Evolutionary conservation across 2,888 invertebrate genomes (phyloP), one percentile per base, ranked within the genome.

Genomic region (Doris montereyensis): DNA sequence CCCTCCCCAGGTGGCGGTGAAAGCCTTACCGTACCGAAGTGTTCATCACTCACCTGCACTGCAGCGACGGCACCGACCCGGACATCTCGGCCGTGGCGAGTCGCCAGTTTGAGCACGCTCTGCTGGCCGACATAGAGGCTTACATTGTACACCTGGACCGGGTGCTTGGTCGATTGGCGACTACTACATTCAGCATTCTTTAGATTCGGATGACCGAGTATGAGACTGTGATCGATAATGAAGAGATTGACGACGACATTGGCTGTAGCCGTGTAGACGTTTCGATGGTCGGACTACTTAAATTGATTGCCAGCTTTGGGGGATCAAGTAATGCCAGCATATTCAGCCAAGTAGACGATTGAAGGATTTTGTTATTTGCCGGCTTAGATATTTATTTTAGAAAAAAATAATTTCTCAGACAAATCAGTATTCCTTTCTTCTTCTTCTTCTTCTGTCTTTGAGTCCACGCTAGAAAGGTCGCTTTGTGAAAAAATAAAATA

Each of bases 1-100:
- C n/a, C n/a, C n/a, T n/a, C n/a, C n/a, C 10, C 85, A 90, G 90
- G 86, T 90, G 24, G 90, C 88, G 1, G 86, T 88, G 21, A 89
- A 88, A 79, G 87, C 90, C 1, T 78, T 85, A 86, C 78, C 83
- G 85, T 28, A n/a, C n/a, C n/a, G 78, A 84, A 21, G 85, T 84
- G 35, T 88, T 90, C 77, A 28, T 89, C 24, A 77, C 83, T 4
- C 81, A 85, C n/a, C 76, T 91, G 35, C 83, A 83, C 1, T 85
- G 81, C 0, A 77, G 67, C 5, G 78, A 85, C 65, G 76, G 83
- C 4, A 58, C 78, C 10, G 35, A 80, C 2, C 28, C 75, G 5
- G 79, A 79, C 34, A 41, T 41, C 52, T 17, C 52, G 5, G 8
- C 52, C 52, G 35, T 72, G 0, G 72, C 71, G 2, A 74, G 68